A percentile compares a stretch with the other conserved stretches of the same genome.
These are phyloP conservation scores for Pelmatolapia mariae DNA, from an alignment of 2,113 vertebrate genomes.

Conservation along the genomic window DNA sequence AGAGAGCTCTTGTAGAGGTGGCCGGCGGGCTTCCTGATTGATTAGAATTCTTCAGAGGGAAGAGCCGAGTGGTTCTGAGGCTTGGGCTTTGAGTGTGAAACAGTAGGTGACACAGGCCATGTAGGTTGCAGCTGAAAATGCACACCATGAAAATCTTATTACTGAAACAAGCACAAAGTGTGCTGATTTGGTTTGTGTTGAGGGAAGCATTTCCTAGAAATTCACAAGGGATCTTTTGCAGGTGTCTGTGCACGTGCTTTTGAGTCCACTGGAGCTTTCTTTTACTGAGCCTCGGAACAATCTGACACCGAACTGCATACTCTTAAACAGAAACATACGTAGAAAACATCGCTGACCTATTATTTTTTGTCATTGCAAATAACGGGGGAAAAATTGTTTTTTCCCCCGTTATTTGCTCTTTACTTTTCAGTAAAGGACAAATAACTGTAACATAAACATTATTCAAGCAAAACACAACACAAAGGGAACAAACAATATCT, in stretches of 20 bases:
- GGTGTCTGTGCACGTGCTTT: constrained; percentile 51
- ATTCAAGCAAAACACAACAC: neutral
- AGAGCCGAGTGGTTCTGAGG: constrained; percentile 30
- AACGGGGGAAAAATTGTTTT: neutral
- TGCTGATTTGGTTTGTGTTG: constrained; percentile 29
- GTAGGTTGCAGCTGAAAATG: constrained; percentile 7
- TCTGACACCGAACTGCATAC: neutral
- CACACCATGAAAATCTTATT: constrained; percentile 30
- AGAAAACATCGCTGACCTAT: constrained; percentile 34
- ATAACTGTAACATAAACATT: neutral
- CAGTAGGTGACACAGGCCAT: constrained; percentile 20
- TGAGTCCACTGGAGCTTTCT: constrained; percentile 4
- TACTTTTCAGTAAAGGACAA: constrained; percentile 1
- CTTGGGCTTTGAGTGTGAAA: constrained; percentile 32
- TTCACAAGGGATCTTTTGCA: constrained; percentile 31
- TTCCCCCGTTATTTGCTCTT: neutral
- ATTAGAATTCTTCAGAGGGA: constrained; percentile 52
- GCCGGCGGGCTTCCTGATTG: constrained; percentile 52
- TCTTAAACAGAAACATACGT: neutral
- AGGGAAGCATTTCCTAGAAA: constrained; percentile 22
- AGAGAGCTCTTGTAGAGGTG: constrained; percentile 35
- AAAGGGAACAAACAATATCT: neutral
- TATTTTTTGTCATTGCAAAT: neutral
- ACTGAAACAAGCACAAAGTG: constrained; percentile 35
- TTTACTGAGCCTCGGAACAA: neutral